Evolutionary conservation across 2,797 vertebrate species (phyloP).

Genomic region (Alectoris magna): DNA sequence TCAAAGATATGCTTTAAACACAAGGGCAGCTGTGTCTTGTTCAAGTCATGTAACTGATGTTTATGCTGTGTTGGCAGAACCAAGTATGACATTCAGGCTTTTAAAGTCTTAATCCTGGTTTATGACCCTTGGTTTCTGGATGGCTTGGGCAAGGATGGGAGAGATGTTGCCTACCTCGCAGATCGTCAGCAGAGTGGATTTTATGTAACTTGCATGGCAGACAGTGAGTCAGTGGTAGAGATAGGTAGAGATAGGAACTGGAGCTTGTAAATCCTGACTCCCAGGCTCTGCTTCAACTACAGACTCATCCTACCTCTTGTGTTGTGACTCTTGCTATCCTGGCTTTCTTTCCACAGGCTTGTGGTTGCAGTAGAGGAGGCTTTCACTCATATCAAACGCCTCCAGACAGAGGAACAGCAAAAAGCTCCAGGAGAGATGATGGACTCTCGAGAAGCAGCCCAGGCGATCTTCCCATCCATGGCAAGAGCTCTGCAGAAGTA

Average conservation of each 20-base stretch:
- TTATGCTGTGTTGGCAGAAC: conserved; percentile 25
- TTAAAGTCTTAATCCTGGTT: background rate
- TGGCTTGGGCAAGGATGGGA: background rate
- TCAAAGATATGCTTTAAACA: rapidly evolving
- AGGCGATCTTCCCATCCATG: conserved; percentile 97
- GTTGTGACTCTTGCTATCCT: background rate
- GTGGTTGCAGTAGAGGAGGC: conserved; percentile 97
- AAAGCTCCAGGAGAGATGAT: conserved; percentile 92
- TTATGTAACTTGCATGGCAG: background rate
- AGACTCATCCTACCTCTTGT: background rate
- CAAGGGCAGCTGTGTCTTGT: conserved; percentile 12
- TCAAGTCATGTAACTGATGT: background rate
- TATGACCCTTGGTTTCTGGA: background rate
- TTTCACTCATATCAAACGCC: conserved; percentile 93
- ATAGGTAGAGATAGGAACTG: background rate
- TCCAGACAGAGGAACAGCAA: conserved; percentile 92
- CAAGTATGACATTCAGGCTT: background rate
- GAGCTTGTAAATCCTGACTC: background rate
- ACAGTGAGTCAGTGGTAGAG: background rate
- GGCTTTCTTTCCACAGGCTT: conserved; percentile 79
- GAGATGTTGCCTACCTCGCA: background rate
- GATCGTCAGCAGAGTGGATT: background rate
- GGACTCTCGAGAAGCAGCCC: conserved; percentile 94
- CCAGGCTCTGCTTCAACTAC: background rate
- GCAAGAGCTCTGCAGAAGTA: conserved; percentile 96